A percentile compares a stretch with the other conserved stretches of the same genome.
Conservation (phyloP, 2,888 invertebrate genomes). For the Andrena haemorrhoa region DNA sequence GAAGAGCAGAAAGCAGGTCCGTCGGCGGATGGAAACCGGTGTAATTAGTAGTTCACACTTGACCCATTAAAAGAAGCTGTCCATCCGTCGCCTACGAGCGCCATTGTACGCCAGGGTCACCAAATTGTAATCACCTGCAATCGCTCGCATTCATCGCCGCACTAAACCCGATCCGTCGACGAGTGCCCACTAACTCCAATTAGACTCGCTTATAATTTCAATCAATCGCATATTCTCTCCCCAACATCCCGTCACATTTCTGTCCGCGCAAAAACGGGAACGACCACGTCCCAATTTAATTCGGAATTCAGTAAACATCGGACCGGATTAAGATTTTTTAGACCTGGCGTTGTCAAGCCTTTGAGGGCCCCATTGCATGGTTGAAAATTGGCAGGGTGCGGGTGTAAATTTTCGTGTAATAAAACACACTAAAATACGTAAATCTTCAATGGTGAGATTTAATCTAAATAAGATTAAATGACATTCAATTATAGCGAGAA, state of each 20-base stretch:
- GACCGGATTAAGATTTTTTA: too few species aligned
- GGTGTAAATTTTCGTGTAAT: too few species aligned
- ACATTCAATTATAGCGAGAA: too few species aligned
- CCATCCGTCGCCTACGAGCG: constrained; percentile 32
- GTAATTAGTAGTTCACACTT: constrained; percentile 79
- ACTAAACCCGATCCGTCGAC: constrained; percentile 29
- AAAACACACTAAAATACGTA: too few species aligned
- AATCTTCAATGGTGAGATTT: too few species aligned
- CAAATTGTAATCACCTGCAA: constrained; percentile 48
- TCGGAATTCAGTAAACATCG: too few species aligned
- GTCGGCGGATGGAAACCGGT: constrained; percentile 29
- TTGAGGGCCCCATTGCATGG: too few species aligned
- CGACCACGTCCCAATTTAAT: too few species aligned
- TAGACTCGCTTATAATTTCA: constrained; percentile 17
- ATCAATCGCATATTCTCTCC: neutral
- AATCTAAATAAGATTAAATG: too few species aligned
- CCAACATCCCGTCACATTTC: neutral
- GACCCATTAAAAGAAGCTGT: constrained; percentile 73
- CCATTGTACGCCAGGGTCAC: constrained; percentile 40
- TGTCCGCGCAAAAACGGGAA: too few species aligned
- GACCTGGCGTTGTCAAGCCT: too few species aligned
- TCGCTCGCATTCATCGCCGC: constrained; percentile 24
- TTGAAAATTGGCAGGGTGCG: too few species aligned
- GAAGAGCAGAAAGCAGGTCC: neutral
- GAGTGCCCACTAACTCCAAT: constrained; percentile 28